A percentile compares a stretch with the other conserved stretches of the same genome.
phyloP scores from a whole-genome alignment of 1,140 invertebrate species.

The Lordiphosa collinella region DNA sequence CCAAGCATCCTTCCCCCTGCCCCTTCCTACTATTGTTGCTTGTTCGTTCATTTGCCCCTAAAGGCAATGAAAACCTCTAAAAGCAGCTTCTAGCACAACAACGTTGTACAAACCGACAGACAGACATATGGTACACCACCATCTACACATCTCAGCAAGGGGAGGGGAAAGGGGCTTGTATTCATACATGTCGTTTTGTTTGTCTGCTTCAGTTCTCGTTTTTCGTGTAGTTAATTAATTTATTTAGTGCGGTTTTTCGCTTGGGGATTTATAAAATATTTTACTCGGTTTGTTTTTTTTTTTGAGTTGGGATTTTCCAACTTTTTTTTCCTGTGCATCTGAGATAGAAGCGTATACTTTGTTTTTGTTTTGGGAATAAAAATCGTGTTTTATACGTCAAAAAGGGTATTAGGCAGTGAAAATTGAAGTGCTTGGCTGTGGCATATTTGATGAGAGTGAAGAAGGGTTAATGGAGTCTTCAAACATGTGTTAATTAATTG shows the following conservation, averaged over 20 bases:
- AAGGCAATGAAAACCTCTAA: slow-evolving; percentile 45
- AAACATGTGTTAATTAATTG: slow-evolving; percentile 24
- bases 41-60: slow-evolving; percentile 35
- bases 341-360: neutral
- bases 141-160: slow-evolving; percentile 1
- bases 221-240: slow-evolving; percentile 70
- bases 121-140: slow-evolving; percentile 10
- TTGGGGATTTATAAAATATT: slow-evolving; percentile 67
- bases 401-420: neutral
- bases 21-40: slow-evolving; percentile 16
- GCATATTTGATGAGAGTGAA: slow-evolving; percentile 15
- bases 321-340: slow-evolving; percentile 13
- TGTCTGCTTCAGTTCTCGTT: slow-evolving; percentile 22
- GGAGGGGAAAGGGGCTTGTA: slow-evolving; percentile 14
- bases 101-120: neutral
- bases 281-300: slow-evolving; percentile 31
- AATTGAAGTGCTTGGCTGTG: slow-evolving; percentile 25
- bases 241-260: slow-evolving; percentile 70
- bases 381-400: slow-evolving; percentile 11
- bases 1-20: neutral
- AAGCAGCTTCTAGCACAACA: slow-evolving; percentile 44
- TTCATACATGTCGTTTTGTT: slow-evolving; percentile 36
- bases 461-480: slow-evolving; percentile 18
- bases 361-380: slow-evolving; percentile 21
- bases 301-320: slow-evolving; percentile 14